These are phyloP conservation scores for Ciconia maguari DNA, from an alignment of 2,113 vertebrate genomes.

Conservation along the genomic window DNA sequence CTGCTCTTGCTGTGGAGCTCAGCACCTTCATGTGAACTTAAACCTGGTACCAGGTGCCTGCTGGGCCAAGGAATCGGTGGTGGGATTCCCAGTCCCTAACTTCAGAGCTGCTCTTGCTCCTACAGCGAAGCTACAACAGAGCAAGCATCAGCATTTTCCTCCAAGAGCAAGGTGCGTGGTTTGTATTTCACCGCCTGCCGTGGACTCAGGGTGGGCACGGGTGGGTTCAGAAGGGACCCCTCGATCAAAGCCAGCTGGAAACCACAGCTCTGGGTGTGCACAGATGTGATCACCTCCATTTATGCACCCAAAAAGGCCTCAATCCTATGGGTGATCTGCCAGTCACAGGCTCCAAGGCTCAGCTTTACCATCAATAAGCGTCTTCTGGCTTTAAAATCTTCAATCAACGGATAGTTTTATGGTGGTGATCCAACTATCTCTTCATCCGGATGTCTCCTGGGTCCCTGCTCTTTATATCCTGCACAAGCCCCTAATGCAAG, in stretches of 20 bases:
- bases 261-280: not conserved
- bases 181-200: fast-evolving
- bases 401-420: not conserved
- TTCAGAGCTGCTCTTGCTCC: not conserved
- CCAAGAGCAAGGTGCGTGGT: not conserved
- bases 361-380: not conserved
- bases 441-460: not conserved
- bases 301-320: not conserved
- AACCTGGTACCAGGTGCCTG: too few species aligned
- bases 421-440: too few species aligned
- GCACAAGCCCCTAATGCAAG: not conserved
- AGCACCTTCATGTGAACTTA: not conserved
- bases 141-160: not conserved
- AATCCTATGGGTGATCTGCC: not conserved
- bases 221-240: not conserved
- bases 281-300: not conserved
- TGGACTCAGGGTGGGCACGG: fast-evolving
- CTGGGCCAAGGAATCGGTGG: not conserved
- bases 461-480: not conserved
- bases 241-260: not conserved
- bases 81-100: not conserved
- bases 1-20: not conserved
- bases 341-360: not conserved
- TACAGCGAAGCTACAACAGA: not conserved
- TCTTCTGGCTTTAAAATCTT: not conserved